Evolutionary conservation across 2,113 vertebrate genomes (phyloP), one percentile per base, ranked within the genome.

Genomic region (Caretta caretta): DNA sequence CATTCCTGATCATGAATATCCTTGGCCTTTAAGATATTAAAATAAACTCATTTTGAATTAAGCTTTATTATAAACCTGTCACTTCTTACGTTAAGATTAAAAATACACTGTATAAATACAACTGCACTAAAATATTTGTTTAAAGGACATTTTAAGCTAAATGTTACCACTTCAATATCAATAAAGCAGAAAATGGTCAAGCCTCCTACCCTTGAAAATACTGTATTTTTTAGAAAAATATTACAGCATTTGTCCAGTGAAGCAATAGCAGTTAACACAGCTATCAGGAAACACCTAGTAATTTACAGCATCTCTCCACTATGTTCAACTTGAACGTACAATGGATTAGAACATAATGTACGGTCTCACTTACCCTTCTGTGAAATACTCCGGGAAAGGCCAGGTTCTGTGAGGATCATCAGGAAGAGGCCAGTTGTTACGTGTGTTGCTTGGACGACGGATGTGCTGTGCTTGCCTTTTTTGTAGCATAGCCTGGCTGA

Each of bases 401-500:
- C 99, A 99, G 81, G 99, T 99, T 97, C 99, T 98, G 95, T 99
- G 99, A 85, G 99, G 98, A 84, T 99, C 99, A 1, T 99, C 99
- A 35, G 99, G 97, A 96, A 99, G 99, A 48, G 99, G 98, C 99
- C 99, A 99, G 98, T 99, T 99, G 98, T 98, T 98, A 49, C 99
- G 99, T 0, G 99, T 83, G 96, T 98, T 99, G 98, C 99, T 98
- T 1, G 99, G 99, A 6, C 99, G 99, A 25, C 99, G 99, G 86
- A 99, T 97, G 0, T 99, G 99, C 96, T 99, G 99, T 24, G 99
- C 98, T 96, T 99, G 99, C 88, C 99, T 98, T 97, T 99, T 99
- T 96, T 99, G 99, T 95, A 99, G 99, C 99, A 99, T 99, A 97
- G 99, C 99, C 97, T 99, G 99, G 97, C 99, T 99, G 92, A 99